Evolutionary conservation across 1,140 invertebrate species (phyloP), one percentile per base, ranked within the genome.

Genomic region (Xylocopa sonorina): DNA sequence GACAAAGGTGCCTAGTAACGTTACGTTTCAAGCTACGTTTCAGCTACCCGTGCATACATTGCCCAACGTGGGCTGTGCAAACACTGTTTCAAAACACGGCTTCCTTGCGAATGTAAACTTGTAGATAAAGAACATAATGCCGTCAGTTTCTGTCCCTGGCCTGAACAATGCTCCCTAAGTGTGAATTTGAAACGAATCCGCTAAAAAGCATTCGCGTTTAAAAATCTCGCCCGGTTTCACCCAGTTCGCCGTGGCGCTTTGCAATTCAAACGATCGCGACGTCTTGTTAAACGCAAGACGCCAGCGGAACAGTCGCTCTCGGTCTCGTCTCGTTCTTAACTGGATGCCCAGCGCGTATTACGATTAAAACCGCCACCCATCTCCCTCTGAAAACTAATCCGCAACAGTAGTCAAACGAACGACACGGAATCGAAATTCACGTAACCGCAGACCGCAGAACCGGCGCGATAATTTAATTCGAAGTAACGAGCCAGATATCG

Each of bases 1-100:
- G 82, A 89, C 87, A 88, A 88, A 86, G 83, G 78, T 86, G 68
- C 74, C 62, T 43, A 29, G 57, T 75, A 68, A 77, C 75, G 69
- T 72, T 78, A 64, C 69, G 69, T 78, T 72, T 78, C 58, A 69
- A 64, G 62, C 60, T 77, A 48, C 73, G 50, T 81, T 83, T 51
- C 78, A 71, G 62, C 80, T 55, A 75, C 69, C 66, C 62, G 58
- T 64, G 57, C 68, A 64, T 72, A 24, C 67, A 66, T 71, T 46
- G 51, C 46, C 51, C 46, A 46, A 29, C 78, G 46, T 68, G 29
- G n/a, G n/a, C 46, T 66, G 46, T 71, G 58, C 55, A 69, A 78
- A 53, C 55, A 69, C 48, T 51, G 53, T 29, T 78, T 57, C 27
- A 46, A 68, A 68, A 82, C 38, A n/a, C 41, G 34, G n/a, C 62